Conservation (phyloP, 2,888 invertebrate species). For the Mactromeris polynyma region DNA sequence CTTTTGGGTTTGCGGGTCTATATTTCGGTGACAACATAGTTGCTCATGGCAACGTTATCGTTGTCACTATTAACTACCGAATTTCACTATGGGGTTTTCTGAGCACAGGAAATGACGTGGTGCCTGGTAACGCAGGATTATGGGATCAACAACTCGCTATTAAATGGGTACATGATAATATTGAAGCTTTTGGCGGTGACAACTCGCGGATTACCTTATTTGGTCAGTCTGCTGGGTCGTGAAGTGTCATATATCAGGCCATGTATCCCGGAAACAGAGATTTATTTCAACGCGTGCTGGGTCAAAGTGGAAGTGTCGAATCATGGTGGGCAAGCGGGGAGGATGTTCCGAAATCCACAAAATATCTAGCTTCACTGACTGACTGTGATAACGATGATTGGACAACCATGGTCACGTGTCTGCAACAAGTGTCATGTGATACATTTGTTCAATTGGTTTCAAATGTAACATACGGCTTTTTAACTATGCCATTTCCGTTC, state of each 20-base stretch:
- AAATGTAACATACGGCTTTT: background rate
- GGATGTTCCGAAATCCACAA: background rate
- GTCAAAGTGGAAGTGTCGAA: slow-evolving; percentile 70
- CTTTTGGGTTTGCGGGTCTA: slow-evolving; percentile 35
- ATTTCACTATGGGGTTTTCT: slow-evolving; percentile 75
- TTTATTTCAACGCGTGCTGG: slow-evolving; percentile 74
- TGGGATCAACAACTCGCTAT: slow-evolving; percentile 78
- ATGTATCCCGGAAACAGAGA: slow-evolving; percentile 71
- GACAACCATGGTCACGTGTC: slow-evolving; percentile 24
- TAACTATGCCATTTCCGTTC: background rate
- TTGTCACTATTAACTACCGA: slow-evolving; percentile 75
- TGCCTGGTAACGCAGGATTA: slow-evolving; percentile 77
- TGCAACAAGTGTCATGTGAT: slow-evolving; percentile 1
- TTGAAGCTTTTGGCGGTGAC: slow-evolving; percentile 73
- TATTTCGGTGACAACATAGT: slow-evolving; percentile 50
- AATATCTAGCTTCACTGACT: slow-evolving; percentile 2
- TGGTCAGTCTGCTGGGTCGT: slow-evolving; percentile 78
- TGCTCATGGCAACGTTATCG: slow-evolving; percentile 61
- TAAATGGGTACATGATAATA: slow-evolving; percentile 78
- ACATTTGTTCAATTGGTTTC: background rate
- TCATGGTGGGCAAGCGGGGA: background rate
- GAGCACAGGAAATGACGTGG: slow-evolving; percentile 54
- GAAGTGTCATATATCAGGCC: slow-evolving; percentile 70
- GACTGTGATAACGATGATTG: slow-evolving; percentile 20
- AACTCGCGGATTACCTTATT: slow-evolving; percentile 69